Evolutionary conservation across 2,888 invertebrate genomes (phyloP).

Genomic region (Drosophila picticornis): DNA sequence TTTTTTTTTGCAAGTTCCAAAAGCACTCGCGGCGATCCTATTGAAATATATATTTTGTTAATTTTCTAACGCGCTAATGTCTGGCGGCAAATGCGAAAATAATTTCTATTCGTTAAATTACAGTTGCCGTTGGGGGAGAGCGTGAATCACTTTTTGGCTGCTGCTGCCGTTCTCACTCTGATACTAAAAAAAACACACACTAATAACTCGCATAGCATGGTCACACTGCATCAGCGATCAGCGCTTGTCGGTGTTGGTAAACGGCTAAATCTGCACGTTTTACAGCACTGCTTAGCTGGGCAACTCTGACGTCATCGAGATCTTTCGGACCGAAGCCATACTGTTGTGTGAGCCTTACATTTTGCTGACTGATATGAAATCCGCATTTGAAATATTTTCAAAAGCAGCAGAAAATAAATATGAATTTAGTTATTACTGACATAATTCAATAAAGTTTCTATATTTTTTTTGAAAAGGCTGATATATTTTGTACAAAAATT

Average conservation of each 20-base stretch:
- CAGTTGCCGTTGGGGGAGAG: constrained; percentile 31
- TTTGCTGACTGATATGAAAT: constrained; percentile 19
- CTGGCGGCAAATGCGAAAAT: constrained; percentile 42
- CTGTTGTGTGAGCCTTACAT: background rate
- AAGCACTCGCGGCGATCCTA: constrained; percentile 34
- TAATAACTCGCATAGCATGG: background rate
- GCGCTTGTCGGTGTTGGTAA: constrained; percentile 29
- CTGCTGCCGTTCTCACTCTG: constrained; percentile 45
- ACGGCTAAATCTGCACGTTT: background rate
- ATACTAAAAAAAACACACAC: constrained; percentile 29
- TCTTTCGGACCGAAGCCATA: constrained; percentile 14
- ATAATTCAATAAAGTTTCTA: background rate
- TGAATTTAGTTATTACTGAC: background rate
- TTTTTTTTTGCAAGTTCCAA: constrained; percentile 43
- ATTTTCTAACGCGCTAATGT: constrained; percentile 32
- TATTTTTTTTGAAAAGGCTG: background rate
- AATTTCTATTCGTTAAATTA: constrained; percentile 36
- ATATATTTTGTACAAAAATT: background rate
- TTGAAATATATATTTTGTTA: constrained; percentile 27
- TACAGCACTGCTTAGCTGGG: constrained; percentile 3
- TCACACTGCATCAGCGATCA: constrained; percentile 41
- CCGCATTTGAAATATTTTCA: background rate
- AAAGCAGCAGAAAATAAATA: background rate
- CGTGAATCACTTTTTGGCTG: constrained; percentile 61
- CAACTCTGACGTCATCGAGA: constrained; percentile 36